phyloP scores from a whole-genome alignment of 2,113 vertebrate genomes.

The Balaeniceps rex region DNA sequence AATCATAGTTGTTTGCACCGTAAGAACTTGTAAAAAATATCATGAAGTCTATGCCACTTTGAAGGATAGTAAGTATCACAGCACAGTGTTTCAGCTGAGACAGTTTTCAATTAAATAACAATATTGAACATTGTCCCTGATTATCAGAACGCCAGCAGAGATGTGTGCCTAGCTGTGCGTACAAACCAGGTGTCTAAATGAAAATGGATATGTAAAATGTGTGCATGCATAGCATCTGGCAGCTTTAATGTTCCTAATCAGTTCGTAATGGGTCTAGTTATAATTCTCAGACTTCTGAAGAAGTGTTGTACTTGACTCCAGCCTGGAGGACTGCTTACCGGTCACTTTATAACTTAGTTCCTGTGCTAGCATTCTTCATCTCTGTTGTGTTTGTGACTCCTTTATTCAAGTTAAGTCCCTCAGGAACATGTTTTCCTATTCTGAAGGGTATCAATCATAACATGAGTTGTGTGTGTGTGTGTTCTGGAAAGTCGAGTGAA shows the following conservation, averaged over 20 bases:
- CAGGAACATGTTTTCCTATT: not conserved
- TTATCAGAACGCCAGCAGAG: not conserved
- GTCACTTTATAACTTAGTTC: not conserved
- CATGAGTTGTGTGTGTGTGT: not conserved
- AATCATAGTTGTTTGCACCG: accelerated
- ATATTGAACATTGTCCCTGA: not conserved
- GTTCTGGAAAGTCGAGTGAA: not conserved
- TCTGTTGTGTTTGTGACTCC: not conserved
- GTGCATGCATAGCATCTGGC: not conserved
- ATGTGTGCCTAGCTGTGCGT: not conserved
- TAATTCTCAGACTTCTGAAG: not conserved
- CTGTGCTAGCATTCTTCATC: not conserved
- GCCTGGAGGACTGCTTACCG: not conserved
- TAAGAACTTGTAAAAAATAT: not conserved
- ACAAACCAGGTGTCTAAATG: not conserved
- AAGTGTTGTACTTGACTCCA: not conserved
- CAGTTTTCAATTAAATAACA: not conserved
- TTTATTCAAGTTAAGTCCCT: not conserved
- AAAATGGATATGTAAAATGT: not conserved
- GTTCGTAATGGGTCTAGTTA: not conserved
- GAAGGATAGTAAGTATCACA: not conserved
- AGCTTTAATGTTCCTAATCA: not conserved
- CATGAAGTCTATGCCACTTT: not conserved
- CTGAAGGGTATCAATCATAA: not conserved
- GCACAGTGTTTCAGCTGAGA: not conserved